Conservation (phyloP, 1,140 invertebrate genomes). For the Dendroctonus valens region DNA sequence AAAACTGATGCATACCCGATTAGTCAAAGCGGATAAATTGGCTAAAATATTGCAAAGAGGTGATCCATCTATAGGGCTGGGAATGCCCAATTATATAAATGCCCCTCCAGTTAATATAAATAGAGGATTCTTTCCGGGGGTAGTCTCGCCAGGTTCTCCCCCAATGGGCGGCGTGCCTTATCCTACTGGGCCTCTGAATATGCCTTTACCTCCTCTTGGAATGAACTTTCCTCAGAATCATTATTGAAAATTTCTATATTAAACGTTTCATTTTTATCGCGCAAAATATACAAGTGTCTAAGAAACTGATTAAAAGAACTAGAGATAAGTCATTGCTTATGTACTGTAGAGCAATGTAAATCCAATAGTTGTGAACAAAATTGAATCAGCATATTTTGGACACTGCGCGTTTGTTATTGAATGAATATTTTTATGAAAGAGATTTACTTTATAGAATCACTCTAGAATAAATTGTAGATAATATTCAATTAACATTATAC, state of each 20-base stretch:
- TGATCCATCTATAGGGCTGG: slow-evolving; percentile 42
- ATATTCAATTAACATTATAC: too few relatives aligned
- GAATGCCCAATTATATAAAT: slow-evolving; percentile 46
- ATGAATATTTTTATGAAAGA: too few relatives aligned
- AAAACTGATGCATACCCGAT: slow-evolving; percentile 74
- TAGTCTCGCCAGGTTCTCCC: slow-evolving; percentile 15
- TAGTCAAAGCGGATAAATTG: slow-evolving; percentile 87
- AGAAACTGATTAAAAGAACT: too few relatives aligned
- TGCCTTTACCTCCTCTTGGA: slow-evolving; percentile 56
- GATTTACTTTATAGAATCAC: too few relatives aligned
- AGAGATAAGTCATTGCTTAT: too few relatives aligned
- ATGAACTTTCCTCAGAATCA: slow-evolving; percentile 48
- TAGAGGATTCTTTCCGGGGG: slow-evolving; percentile 49
- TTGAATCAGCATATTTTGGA: too few relatives aligned
- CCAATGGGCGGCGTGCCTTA: slow-evolving; percentile 46
- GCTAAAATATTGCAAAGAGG: slow-evolving; percentile 66
- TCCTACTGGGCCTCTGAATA: slow-evolving; percentile 57
- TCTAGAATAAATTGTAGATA: too few relatives aligned
- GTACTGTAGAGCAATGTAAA: too few relatives aligned
- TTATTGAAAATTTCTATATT: slow-evolving; percentile 30
- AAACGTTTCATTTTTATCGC: too few relatives aligned
- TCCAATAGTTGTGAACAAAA: too few relatives aligned
- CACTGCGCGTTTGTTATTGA: too few relatives aligned
- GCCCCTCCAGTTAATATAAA: slow-evolving; percentile 46
- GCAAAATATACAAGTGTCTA: too few relatives aligned